Conservation (phyloP, 2,888 invertebrate species). For the Leucophenga montana region DNA sequence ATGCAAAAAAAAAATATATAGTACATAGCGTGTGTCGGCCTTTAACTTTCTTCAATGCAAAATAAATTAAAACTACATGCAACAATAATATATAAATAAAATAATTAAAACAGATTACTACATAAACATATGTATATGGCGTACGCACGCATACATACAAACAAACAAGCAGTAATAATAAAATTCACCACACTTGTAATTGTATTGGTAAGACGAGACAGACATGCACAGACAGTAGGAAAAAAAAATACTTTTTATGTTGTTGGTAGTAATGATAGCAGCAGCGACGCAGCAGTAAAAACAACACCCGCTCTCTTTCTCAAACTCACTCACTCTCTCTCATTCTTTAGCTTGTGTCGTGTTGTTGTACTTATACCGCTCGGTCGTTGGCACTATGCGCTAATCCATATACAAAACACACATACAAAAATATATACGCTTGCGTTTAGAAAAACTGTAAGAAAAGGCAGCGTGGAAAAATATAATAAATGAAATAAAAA, state of each 20-base stretch:
- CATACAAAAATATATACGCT: slow-evolving; percentile 30
- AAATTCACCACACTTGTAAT: slow-evolving; percentile 15
- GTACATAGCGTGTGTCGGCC: no score
- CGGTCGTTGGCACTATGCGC: slow-evolving; percentile 51
- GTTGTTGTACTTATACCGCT: slow-evolving; percentile 59
- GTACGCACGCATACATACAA: slow-evolving; percentile 10
- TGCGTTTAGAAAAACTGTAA: slow-evolving; percentile 61
- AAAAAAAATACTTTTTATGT: slow-evolving; percentile 25
- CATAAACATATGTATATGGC: neutral
- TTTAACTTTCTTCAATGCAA: neutral
- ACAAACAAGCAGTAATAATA: neutral
- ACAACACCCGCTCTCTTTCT: slow-evolving; percentile 52
- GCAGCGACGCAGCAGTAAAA: slow-evolving; percentile 45
- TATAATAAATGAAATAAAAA: neutral
- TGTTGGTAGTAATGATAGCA: slow-evolving; percentile 34
- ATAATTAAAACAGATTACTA: slow-evolving; percentile 1
- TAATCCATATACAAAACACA: slow-evolving; percentile 33
- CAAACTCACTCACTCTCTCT: slow-evolving; percentile 36
- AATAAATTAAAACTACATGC: slow-evolving; percentile 7
- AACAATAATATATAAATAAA: slow-evolving; percentile 17
- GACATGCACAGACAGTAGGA: slow-evolving; percentile 26
- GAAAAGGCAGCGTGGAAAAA: slow-evolving; percentile 56
- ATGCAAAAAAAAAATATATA: slow-evolving; percentile 3
- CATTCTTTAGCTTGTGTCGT: slow-evolving; percentile 38
- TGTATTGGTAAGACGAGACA: slow-evolving; percentile 4